A percentile compares a stretch with the other conserved stretches of the same genome.
Evolutionary conservation across 2,113 vertebrate species (phyloP).

Genomic region (Callospermophilus lateralis): DNA sequence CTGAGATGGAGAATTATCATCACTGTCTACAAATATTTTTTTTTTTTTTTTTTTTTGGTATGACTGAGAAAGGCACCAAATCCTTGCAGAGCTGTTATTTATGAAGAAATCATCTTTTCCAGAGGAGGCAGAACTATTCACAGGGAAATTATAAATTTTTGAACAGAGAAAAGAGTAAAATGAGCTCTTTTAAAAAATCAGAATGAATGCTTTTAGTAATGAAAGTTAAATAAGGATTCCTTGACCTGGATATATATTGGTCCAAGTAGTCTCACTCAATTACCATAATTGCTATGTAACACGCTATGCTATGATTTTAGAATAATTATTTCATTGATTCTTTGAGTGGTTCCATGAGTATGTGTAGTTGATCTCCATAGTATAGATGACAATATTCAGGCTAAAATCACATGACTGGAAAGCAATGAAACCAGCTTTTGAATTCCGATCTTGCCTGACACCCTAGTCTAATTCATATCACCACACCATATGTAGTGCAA

Average conservation of each 20-base stretch:
- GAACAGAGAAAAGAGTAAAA: background rate
- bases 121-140: background rate
- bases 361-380: background rate
- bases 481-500: background rate
- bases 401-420: background rate
- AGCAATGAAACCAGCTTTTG: background rate
- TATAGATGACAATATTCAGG: background rate
- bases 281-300: background rate
- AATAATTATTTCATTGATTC: background rate
- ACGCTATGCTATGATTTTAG: background rate
- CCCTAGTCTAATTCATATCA: background rate
- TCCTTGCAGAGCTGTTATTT: background rate
- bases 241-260: background rate
- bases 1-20: background rate
- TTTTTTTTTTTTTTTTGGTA: background rate
- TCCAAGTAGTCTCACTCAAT: background rate
- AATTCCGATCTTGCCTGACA: background rate
- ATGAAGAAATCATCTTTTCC: constrained; percentile 17
- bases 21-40: background rate
- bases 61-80: background rate
- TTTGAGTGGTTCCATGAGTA: background rate
- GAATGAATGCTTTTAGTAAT: background rate
- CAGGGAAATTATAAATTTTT: constrained; percentile 45
- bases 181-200: background rate
- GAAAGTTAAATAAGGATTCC: background rate